A percentile compares a stretch with the other conserved stretches of the same genome.
Evolutionary conservation across 2,888 invertebrate species (phyloP).

Genomic region (Ceramica pisi): DNA sequence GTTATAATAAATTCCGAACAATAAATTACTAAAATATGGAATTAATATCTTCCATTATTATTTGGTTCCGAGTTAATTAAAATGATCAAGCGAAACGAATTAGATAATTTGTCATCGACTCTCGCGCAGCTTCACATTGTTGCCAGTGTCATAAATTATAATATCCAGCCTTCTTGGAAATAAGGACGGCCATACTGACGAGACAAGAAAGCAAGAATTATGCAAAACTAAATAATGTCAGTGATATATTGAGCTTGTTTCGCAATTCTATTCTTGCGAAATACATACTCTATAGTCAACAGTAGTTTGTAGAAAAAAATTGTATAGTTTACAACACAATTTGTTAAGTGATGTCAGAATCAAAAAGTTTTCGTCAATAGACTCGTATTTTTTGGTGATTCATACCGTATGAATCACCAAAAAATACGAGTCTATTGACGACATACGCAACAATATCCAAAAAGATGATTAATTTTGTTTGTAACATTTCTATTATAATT

Average conservation of each 20-base stretch:
- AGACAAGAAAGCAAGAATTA: slow-evolving; percentile 58
- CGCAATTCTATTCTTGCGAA: slow-evolving; percentile 41
- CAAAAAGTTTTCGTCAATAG: slow-evolving; percentile 4
- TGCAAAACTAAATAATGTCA: slow-evolving; percentile 52
- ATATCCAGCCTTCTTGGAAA: slow-evolving; percentile 82
- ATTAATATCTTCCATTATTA: slow-evolving; percentile 66
- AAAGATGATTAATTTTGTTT: slow-evolving; percentile 9
- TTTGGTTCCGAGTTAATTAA: slow-evolving; percentile 80
- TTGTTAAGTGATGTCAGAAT: slow-evolving; percentile 32
- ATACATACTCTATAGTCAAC: slow-evolving; percentile 15
- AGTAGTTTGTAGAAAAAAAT: slow-evolving; percentile 11
- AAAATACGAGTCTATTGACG: not conserved
- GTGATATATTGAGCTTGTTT: slow-evolving; percentile 49
- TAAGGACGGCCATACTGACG: slow-evolving; percentile 59
- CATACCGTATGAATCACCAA: slow-evolving; percentile 17
- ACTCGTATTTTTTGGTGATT: not conserved
- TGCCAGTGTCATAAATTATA: slow-evolving; percentile 79
- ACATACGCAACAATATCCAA: slow-evolving; percentile 1
- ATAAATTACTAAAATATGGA: slow-evolving; percentile 60
- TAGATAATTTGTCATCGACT: slow-evolving; percentile 87
- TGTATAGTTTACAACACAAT: slow-evolving; percentile 20
- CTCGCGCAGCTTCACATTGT: slow-evolving; percentile 75
- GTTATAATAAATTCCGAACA: slow-evolving; percentile 50
- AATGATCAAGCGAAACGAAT: slow-evolving; percentile 85
- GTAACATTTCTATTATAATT: slow-evolving; percentile 2